Evolutionary conservation across 2,888 invertebrate species (phyloP), one percentile per base, ranked within the genome.

Genomic region (Andrena marginata): DNA sequence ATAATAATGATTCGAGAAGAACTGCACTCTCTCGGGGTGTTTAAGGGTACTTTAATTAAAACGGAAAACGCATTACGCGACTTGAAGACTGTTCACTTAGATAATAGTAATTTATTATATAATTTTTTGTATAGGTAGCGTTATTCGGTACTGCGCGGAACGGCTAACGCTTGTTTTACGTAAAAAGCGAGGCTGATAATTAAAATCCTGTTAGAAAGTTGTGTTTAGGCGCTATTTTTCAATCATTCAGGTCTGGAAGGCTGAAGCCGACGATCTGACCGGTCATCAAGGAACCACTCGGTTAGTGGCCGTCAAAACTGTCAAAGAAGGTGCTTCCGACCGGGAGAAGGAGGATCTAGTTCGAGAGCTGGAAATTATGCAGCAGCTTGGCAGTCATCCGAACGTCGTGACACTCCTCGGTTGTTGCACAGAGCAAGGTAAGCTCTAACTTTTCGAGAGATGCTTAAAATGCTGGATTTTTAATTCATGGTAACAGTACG

Each of bases 271-370:
- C 89, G 97, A 97, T 90, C 94, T 97, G 75, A 96, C 96, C 64
- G 97, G 97, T 0, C 97, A 97, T 90, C 96, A 97, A 85, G 97
- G 97, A 0, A 95, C 97, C 81, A 97, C 97, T 26, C 95, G 97
- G 77, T 95, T 97, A 82, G 98, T 98, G n/a, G 98, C 98, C 4
- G 97, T 98, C 7, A 98, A 98, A 93, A 97, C 96, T 10, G 97
- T 97, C 73, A 97, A 97, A 91, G 97, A 97, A 87, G 96, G 97
- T 54, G 97, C 97, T 7, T 96, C 97, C 23, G 96, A 96, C 87
- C 96, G 97, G 82, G 97, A 97, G 89, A 97, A 97, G 89, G 96
- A 97, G 85, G 97, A 97, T 91, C 94, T 97, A 33, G 94, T 96
- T 42, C 95, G 96, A 56, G 97, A 97, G 91, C 95, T 97, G 79